These are phyloP conservation scores for Drosophila parthenogenetica DNA, from an alignment of 2,888 invertebrate genomes.

Conservation along the genomic window DNA sequence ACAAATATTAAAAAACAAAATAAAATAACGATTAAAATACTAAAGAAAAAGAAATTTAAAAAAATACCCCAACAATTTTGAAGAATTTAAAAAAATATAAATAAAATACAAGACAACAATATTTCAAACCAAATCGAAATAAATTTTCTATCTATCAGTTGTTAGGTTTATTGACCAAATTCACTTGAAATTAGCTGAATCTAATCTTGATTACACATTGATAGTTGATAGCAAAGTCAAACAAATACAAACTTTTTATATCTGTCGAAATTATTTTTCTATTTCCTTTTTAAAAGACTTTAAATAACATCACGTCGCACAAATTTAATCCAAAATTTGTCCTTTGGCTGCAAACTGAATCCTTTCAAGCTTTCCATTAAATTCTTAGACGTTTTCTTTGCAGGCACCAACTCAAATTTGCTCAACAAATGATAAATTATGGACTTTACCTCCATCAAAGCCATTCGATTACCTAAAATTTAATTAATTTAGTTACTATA, in stretches of 20 bases:
- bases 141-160: background rate
- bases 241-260: background rate
- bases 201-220: background rate
- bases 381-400: conserved; percentile 59
- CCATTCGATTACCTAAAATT: conserved; percentile 68
- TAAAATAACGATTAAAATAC: too few species aligned
- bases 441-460: conserved; percentile 77
- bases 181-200: background rate
- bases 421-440: conserved; percentile 70
- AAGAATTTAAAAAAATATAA: too few species aligned
- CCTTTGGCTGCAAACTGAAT: conserved; percentile 59
- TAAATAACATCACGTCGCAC: conserved; percentile 39
- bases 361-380: conserved; percentile 54
- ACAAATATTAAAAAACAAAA: too few species aligned
- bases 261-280: background rate
- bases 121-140: background rate
- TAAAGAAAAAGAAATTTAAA: too few species aligned
- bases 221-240: background rate
- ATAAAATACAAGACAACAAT: too few species aligned
- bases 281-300: background rate
- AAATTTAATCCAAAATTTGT: conserved; percentile 75
- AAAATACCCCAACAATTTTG: too few species aligned
- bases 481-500: background rate
- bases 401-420: conserved; percentile 64
- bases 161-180: conserved; percentile 12